Base-by-base conservation (phyloP, 2,888 invertebrate species). In the Aphidoletes aphidimyza region DNA sequence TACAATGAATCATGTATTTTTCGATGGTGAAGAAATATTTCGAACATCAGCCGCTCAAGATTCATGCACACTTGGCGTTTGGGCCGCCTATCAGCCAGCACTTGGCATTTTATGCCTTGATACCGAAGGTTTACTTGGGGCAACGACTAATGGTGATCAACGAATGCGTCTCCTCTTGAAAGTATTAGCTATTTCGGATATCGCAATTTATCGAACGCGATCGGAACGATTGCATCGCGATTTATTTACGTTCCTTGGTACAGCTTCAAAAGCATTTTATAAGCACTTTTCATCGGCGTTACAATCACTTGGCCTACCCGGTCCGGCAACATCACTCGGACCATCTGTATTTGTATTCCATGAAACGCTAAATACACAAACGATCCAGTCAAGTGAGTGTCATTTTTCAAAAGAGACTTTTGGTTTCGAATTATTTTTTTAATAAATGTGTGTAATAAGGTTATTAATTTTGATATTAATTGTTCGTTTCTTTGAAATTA, bases 311-410 rank as follows among this genome's bases (percentile, higher is more conserved):
- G 87, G 88, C 47, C 87, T 88, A 85, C 87, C 88, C 81, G 88
- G 88, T 84, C n/a, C 81, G 36, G 19, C 84, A 9, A 92, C 92
- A 85, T 91, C 92, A 36, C 89, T 94, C 85, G 95, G 95, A 30
- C 96, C 96, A 54, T 93, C 94, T 86, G 92, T 95, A 39, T 92
- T 95, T 85, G 92, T 96, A 86, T 95, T 95, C 89, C 96, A 96
- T 88, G 95, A 96, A 89, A 95, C 95, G 0, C 91, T 91, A 84
- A 92, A 95, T 87, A 95, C 95, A 19, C 92, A 92, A 87, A 92
- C 93, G 11, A 89, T 95, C 85, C 90, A 91, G 86, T 91, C 91
- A 86, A 91, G 92, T 92, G 88, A 69, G 84, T 49, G n/a, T 84
- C 37, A 5, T 34, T 45, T 83, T 69, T 22, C 84, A n/a, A n/a